Base-by-base conservation (phyloP, 2,113 vertebrate genomes). In the Xiphophorus couchianus region DNA sequence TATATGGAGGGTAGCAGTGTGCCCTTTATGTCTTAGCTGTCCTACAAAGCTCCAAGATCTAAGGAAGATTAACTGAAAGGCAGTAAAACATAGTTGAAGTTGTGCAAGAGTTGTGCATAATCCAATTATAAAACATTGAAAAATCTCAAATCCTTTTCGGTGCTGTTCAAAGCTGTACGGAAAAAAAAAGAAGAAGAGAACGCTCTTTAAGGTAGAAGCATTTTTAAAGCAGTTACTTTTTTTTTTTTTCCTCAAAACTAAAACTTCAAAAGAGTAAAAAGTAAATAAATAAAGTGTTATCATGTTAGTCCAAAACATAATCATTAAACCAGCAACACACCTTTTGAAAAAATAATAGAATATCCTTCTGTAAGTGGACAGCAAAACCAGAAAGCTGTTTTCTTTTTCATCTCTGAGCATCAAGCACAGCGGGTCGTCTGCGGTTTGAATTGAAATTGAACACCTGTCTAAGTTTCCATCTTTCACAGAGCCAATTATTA, bases 321-420 rank as follows among this genome's bases (percentile, higher is more conserved):
- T 48, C 1, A 17, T 19, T 48, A 48, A 4, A 2, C 44, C 44
- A 60, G 30, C 19, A 28, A 62, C 25, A 69, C 35, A 65, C 70
- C 35, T 39, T n/a, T 0, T 42, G 14, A n/a, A 67, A 28, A 73
- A 73, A 73, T n/a, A 27, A 27, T 62, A 33, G n/a, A 51, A 60
- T 19, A 37, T 75, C 42, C 13, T 30, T 17, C 17, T 17, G n/a
- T 25, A 58, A 35, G 58, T 42, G 33, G 64, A 61, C 35, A n/a
- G 68, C 71, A 54, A 73, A 64, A 67, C 19, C 76, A 22, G 25
- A 70, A 62, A 51, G 62, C 39, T 37, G 5, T 51, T 25, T 58
- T 58, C 22, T 25, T 25, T n/a, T 68, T 80, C 62, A 66, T 77
- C 71, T 30, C 25, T 65, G 61, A 80, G 51, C 64, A 33, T 76